Evolutionary conservation across 2,113 vertebrate species (phyloP).

Genomic region (Pseudorectes ferrugineus): DNA sequence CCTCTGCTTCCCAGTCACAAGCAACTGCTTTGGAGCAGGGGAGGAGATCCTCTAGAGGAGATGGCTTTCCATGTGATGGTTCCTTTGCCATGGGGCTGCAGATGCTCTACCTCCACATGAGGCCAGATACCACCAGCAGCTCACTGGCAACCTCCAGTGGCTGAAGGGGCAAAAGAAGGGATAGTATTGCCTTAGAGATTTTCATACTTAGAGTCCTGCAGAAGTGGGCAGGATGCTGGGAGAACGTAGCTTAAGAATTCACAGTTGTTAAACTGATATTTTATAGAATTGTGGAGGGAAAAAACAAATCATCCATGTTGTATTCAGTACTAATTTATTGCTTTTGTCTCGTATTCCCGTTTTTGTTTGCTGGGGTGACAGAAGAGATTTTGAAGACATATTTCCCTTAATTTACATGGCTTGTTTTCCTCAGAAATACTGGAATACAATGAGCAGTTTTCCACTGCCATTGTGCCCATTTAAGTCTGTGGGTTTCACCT

Average conservation of each 20-base stretch:
- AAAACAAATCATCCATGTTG: accelerated
- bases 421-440: neutral
- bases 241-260: neutral
- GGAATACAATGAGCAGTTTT: neutral
- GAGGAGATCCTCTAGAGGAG: neutral
- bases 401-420: neutral
- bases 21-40: neutral
- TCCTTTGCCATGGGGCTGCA: neutral
- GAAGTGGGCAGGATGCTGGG: neutral
- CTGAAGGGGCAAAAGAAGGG: neutral
- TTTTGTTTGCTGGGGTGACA: neutral
- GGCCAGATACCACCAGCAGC: neutral
- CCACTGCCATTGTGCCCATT: neutral
- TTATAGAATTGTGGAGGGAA: neutral
- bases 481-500: neutral
- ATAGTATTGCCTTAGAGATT: neutral
- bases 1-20: neutral
- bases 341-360: neutral
- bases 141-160: neutral
- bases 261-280: neutral
- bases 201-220: neutral
- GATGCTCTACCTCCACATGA: neutral
- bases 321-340: neutral
- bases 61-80: neutral
- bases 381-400: neutral